Conservation (phyloP, 2,888 invertebrate species). For the Agrochola macilenta region DNA sequence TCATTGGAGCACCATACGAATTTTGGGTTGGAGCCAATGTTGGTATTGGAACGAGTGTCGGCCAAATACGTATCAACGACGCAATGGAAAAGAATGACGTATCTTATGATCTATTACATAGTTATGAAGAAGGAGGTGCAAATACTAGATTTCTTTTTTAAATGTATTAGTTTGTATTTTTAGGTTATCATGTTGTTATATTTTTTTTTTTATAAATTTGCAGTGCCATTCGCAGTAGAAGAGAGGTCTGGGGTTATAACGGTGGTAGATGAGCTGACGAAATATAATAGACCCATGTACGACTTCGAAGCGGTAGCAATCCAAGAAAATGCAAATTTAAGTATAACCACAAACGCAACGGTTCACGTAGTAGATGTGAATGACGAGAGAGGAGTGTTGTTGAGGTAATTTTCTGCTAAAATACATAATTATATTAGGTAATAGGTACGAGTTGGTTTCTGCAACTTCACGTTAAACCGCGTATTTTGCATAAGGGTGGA, state of each 20-base stretch:
- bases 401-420: conserved; percentile 83
- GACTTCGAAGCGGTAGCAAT: conserved; percentile 96
- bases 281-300: conserved; percentile 92
- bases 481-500: not conserved
- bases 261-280: conserved; percentile 93
- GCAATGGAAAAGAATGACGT: conserved; percentile 92
- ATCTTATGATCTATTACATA: conserved; percentile 95
- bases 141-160: not conserved
- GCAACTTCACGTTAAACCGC: not conserved
- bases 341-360: conserved; percentile 95
- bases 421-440: not conserved
- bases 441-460: not conserved
- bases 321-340: conserved; percentile 90
- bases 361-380: conserved; percentile 95
- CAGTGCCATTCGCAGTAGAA: conserved; percentile 98
- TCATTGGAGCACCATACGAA: conserved; percentile 96
- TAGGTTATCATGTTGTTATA: not conserved
- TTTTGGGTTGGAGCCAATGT: conserved; percentile 98
- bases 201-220: conserved; percentile 64
- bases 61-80: conserved; percentile 95
- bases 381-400: conserved; percentile 92
- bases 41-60: conserved; percentile 95
- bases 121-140: conserved; percentile 94
- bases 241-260: conserved; percentile 96
- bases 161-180: not conserved